Base-by-base conservation (phyloP, 2,888 invertebrate species). In the Plagodis pulveraria region DNA sequence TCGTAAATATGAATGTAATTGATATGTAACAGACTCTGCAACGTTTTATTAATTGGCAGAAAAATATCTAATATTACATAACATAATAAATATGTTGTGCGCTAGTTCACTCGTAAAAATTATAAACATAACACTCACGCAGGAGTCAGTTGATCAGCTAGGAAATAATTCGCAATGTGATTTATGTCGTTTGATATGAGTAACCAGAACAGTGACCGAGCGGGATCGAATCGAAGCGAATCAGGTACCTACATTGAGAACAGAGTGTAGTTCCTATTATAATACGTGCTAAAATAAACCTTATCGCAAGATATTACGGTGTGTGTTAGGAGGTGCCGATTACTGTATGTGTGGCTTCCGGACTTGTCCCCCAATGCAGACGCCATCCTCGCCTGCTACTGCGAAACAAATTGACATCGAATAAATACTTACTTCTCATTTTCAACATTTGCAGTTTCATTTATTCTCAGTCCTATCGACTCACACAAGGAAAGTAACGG, bases 181-280 rank as follows among this genome's bases (percentile, higher is more conserved):
- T 67, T 66, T 64, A 65, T 61, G 58, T 46, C 65, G 59, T 64
- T 65, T 65, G 58, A 67, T 69, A 67, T 73, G 77, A 78, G 79
- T 87, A 90, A 88, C 87, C 82, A 88, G 91, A 88, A 88, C 91
- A 90, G 89, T 90, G 91, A 90, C 90, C 90, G 89, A 80, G 83
- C 80, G 77, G 74, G 82, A 84, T 81, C 81, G 74, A 76, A 84
- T 81, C 81, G 74, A 76, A 74, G 82, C 84, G 78, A 86, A 89
- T 88, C 89, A 86, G 81, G 83, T 85, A 83, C 22, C 22, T 22
- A 22, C 85, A 87, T 87, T 87, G 89, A 86, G 83, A 75, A 77
- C 80, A 75, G 77, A 82, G 74, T 40, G 49, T 10, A 8, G 9
- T 40, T 49, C 49, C 48, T 52, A 22, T 49, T 43, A 55, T 50